A percentile compares a stretch with the other conserved stretches of the same genome.
phyloP scores from a whole-genome alignment of 2,113 vertebrate genomes.

The Sigmodon hispidus region DNA sequence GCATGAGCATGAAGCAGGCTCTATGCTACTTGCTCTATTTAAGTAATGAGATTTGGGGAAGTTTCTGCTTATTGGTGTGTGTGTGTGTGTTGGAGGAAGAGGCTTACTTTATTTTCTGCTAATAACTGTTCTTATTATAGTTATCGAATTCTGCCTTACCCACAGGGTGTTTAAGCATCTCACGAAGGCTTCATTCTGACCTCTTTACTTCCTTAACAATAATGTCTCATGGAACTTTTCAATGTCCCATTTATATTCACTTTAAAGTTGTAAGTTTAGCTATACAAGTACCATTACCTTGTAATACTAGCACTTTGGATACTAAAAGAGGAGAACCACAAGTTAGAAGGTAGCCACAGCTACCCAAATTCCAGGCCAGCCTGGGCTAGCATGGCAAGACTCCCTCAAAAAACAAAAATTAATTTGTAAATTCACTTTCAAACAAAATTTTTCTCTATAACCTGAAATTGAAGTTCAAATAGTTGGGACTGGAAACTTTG shows the following conservation, averaged over 20 bases:
- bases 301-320: background rate
- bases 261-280: background rate
- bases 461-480: background rate
- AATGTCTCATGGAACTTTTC: background rate
- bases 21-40: background rate
- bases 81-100: background rate
- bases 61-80: background rate
- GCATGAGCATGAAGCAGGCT: background rate
- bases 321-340: background rate
- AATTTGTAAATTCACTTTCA: background rate
- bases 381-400: background rate
- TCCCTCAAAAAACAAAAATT: background rate
- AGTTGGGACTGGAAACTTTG: too few relatives aligned
- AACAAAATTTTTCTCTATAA: background rate
- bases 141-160: background rate
- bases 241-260: background rate
- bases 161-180: background rate
- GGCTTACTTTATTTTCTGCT: background rate
- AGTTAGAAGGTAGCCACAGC: background rate
- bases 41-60: background rate
- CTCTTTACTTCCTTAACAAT: background rate
- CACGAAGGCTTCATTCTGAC: background rate
- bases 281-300: background rate
- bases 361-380: background rate
- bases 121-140: background rate